Evolutionary conservation across 2,113 vertebrate species (phyloP), one percentile per base, ranked within the genome.

Genomic region (Murina feae): DNA sequence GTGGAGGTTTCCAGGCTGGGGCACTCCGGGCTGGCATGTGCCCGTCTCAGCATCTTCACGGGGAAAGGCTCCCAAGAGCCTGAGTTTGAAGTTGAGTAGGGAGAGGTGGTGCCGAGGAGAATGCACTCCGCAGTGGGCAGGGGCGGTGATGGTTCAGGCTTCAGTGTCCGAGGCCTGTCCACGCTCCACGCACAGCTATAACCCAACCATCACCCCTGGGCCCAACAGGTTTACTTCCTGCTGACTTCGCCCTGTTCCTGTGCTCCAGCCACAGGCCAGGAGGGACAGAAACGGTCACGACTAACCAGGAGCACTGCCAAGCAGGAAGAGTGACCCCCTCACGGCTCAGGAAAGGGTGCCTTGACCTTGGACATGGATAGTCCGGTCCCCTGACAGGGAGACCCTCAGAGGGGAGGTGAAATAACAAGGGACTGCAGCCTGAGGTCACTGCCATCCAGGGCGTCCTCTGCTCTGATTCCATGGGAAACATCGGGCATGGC

Each of bases 401-500:
- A 14, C 30, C 55, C 66, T 80, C 3, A 2, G 30, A 63, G 66
- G 32, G 20, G 9, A 75, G 18, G 21, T 53, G 17, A 68, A 18
- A 5, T 14, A 14, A 17, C 11, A 6, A 47, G 32, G 20, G 25
- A 13, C 6, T 8, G 13, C 30, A n/a, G 18, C 55, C 35, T 23
- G 72, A 69, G 10, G 30, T 63, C 84, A 65, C 35, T n/a, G 32
- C 20, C 72, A 39, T 72, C 32, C n/a, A 60, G 42, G 30, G 55
- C 14, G 21, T 13, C 79, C 21, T 65, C 35, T 11, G 23, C 21
- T 81, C 39, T 49, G 35, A 75, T 21, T 44, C 49, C 32, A 9
- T 5, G 37, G 16, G 28, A 47, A n/a, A 86, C 25, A 37, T 42
- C 6, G 0, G 42, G 23, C 25, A 6, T 0, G 0, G 35, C 47